Base-by-base conservation (phyloP, 1,140 invertebrate species). In the Sycophaga agraensis region DNA sequence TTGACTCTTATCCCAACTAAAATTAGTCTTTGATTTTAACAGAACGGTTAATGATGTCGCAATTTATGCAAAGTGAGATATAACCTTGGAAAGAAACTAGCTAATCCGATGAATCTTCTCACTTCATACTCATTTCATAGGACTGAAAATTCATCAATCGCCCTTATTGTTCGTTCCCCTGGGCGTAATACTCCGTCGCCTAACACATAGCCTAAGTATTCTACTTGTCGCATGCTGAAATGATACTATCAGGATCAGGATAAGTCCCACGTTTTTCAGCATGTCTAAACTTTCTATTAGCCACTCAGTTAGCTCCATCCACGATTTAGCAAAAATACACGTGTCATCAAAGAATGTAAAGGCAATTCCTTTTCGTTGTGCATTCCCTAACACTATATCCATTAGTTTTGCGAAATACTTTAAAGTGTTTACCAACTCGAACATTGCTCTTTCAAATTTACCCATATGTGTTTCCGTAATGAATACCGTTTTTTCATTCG, bases 61-160 rank as follows among this genome's bases (percentile, higher is more conserved):
- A 0, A 70, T 64, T 17, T 43, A 31, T 2, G 67, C 43, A 42
- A 68, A 69, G 7, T 60, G 9, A 14, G 49, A 53, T 9, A 74
- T 58, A 59, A 71, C 49, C 68, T 56, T 26, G 70, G 49, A 46
- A 73, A 72, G 48, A 67, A 71, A 31, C 66, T 56, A 40, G 54
- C 60, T 28, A 73, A 56, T 0, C 77, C 74, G 3, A 78, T n/a
- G 57, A 77, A 78, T 48, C 76, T 67, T 28, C 72, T 64, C 7
- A 78, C 51, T 6, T 71, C 68, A 39, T 75, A 69, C 5, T 67
- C 63, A 51, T 70, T 66, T 21, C 14, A 59, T 0, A 72, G 72
- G 21, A 14, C 37, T 12, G 62, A 61, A 56, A 75, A 73, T 11
- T 70, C 59, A 6, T 64, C 54, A 11, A 77, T 68, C 8, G 75